Evolutionary conservation across 2,113 vertebrate genomes (phyloP), one percentile per base, ranked within the genome.

Genomic region (Silurus meridionalis): DNA sequence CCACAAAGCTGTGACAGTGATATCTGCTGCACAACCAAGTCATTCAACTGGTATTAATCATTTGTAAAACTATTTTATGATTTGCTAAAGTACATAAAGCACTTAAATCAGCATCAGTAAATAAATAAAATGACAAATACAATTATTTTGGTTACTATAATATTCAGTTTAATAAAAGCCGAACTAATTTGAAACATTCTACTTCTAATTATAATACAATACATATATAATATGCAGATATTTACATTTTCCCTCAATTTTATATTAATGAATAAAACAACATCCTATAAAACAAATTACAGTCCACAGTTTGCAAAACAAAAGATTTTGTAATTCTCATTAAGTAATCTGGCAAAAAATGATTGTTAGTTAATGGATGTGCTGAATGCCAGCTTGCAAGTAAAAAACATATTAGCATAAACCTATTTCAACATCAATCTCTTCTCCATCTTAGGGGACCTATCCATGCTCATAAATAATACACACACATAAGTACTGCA

Each of bases 91-190:
- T 46, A 58, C 58, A 25, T 58, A 71, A 15, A 83, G 37, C 50
- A 67, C 19, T 23, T 79, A 58, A 64, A 80, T 8, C n/a, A 71
- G 37, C 28, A 21, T 60, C 14, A 80, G 61, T 14, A 64, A 8
- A 37, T 37, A 86, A 71, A 58, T 80, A 66, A 79, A 67, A 79
- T 52, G 23, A 85, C 72, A 85, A 57, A 66, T 19, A 69, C 57
- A 23, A 78, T 67, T 13, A 78, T 80, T 53, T n/a, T 80, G 55
- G n/a, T 64, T 13, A 19, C 17, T 17, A 5, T 7, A 6, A 5
- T 57, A 48, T n/a, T 46, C 23, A 80, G 4, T 80, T 80, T 80
- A 58, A 69, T 71, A 52, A 81, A 72, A 37, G 13, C 17, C 64
- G 52, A 37, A 2, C 37, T 37, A 64, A 64, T 64, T 64, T 72